Evolutionary conservation across 2,888 invertebrate species (phyloP).

Genomic region (Rhamnusium bicolor): DNA sequence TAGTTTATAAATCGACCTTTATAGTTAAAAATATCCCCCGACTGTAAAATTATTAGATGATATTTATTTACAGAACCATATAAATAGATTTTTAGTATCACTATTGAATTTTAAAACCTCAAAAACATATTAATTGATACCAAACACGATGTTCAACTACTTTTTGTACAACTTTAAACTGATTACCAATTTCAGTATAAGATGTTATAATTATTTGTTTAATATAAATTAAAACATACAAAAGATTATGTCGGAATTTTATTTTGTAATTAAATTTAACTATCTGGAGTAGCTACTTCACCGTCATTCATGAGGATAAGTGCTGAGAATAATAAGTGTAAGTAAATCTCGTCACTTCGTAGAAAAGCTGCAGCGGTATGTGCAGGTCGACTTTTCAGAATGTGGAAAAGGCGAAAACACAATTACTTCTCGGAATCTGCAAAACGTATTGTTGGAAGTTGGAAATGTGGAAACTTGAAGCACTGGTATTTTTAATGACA

Average conservation of each 20-base stretch:
- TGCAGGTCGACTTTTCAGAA: slow-evolving; percentile 9
- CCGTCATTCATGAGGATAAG: background rate
- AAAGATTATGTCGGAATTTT: no score
- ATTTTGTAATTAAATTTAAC: no score
- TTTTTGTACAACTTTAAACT: no score
- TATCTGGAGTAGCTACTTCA: background rate
- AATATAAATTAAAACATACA: no score
- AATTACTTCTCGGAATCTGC: background rate
- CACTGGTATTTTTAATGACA: background rate
- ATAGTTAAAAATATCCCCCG: background rate
- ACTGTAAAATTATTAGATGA: background rate
- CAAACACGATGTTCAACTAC: no score
- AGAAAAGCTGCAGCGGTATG: background rate
- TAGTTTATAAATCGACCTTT: slow-evolving; percentile 1
- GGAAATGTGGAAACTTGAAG: background rate
- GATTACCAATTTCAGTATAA: no score
- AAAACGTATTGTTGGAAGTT: slow-evolving; percentile 15
- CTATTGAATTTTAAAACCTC: no score
- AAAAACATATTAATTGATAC: no score
- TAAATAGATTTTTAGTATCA: no score
- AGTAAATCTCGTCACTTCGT: background rate
- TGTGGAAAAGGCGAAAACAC: slow-evolving; percentile 7
- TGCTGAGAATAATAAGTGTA: background rate
- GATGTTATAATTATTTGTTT: no score
- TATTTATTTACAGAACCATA: no score